Percentiles rank a stretch among this genome's conserved stretches.
Conservation (phyloP, 2,888 invertebrate genomes). For the Girardia tigrina region DNA sequence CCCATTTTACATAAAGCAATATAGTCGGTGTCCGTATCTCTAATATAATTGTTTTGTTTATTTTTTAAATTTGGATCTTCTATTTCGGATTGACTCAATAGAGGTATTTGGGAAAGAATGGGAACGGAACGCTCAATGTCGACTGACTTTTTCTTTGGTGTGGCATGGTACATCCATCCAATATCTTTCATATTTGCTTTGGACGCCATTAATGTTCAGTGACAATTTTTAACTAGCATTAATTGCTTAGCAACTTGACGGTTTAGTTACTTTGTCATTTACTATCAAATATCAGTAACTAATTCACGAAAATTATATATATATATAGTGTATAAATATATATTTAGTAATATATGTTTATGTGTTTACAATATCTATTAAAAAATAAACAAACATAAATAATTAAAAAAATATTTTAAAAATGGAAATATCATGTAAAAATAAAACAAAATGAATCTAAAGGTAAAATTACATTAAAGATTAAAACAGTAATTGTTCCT, state of each 20-base stretch:
- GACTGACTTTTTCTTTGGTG: conserved; percentile 39
- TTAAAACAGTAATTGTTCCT: too few relatives aligned
- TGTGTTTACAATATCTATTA: too few relatives aligned
- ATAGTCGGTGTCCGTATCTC: conserved; percentile 42
- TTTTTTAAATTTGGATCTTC: conserved; percentile 37
- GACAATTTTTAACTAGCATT: not conserved
- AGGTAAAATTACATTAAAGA: too few relatives aligned
- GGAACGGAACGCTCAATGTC: conserved; percentile 41
- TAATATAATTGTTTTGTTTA: conserved; percentile 26
- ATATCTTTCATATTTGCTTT: conserved; percentile 33
- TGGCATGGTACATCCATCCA: conserved; percentile 48
- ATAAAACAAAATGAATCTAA: too few relatives aligned
- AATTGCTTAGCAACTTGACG: not conserved
- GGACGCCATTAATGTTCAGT: not conserved
- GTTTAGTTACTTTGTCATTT: too few relatives aligned
- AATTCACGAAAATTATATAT: not conserved
- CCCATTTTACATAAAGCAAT: conserved; percentile 46
- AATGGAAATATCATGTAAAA: too few relatives aligned
- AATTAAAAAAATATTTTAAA: too few relatives aligned
- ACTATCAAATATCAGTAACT: too few relatives aligned
- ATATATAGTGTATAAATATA: too few relatives aligned
- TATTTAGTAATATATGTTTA: too few relatives aligned
- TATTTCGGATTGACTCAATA: conserved; percentile 40
- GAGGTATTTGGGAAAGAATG: conserved; percentile 45
- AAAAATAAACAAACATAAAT: too few relatives aligned